A percentile compares a stretch with the other conserved stretches of the same genome.
Conservation (phyloP, 64 coral and sea anemone genomes). For the Montipora capricornis region DNA sequence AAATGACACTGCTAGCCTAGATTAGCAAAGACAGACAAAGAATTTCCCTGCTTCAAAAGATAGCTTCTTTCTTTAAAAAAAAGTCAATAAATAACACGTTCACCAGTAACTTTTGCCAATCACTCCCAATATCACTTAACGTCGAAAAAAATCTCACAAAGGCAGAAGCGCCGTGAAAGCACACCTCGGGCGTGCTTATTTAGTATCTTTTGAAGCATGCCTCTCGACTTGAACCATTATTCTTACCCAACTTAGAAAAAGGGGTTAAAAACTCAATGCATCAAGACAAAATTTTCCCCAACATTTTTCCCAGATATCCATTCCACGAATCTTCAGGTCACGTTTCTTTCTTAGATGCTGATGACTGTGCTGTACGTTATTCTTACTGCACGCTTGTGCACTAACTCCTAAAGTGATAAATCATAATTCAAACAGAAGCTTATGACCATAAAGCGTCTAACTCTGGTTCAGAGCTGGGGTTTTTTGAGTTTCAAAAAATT, state of each 20-base stretch:
- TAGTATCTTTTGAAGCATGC: not conserved
- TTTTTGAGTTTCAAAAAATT: too few species aligned
- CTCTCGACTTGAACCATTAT: not conserved
- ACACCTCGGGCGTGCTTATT: too few species aligned
- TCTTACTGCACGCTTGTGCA: too few species aligned
- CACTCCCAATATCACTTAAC: not conserved
- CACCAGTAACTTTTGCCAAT: not conserved
- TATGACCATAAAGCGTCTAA: too few species aligned
- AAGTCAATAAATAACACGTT: not conserved
- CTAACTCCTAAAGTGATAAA: too few species aligned
- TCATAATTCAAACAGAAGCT: too few species aligned
- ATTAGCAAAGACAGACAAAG: not conserved
- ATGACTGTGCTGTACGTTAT: too few species aligned
- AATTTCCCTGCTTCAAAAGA: not conserved
- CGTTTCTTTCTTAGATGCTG: too few species aligned
- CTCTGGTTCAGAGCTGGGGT: too few species aligned
- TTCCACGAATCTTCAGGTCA: slow-evolving; percentile 6
- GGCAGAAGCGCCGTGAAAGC: too few species aligned
- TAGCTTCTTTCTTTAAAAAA: not conserved
- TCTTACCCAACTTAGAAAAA: not conserved
- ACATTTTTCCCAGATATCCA: not conserved
- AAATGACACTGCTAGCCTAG: not conserved
- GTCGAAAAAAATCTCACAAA: not conserved
- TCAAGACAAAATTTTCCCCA: not conserved
- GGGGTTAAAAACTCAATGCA: not conserved